Base-by-base conservation (phyloP, 2,113 vertebrate genomes). In the Crotophaga sulcirostris region DNA sequence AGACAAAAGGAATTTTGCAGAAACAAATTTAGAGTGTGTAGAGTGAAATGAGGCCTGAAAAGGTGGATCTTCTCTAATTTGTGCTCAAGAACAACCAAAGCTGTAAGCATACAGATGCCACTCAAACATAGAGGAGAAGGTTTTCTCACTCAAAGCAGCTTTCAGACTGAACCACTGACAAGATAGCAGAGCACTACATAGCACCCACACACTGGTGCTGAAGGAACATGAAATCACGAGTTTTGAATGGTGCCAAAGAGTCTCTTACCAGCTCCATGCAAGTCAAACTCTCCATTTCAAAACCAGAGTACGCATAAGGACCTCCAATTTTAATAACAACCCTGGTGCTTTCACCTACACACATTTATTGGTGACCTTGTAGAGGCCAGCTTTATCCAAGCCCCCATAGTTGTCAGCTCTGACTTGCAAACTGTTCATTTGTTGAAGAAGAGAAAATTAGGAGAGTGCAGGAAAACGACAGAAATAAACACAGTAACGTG, bases 351-450 rank as follows among this genome's bases (percentile, higher is more conserved):
- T 66, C 54, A 56, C 47, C 49, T 18, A 7, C 34, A 44, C 7
- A 12, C 31, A 34, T 20, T 69, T 26, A 47, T 24, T 38, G 18
- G n/a, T 31, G 40, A 11, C 29, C 29, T 13, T 0, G 1, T 0
- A 52, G 51, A 36, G 15, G 6, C 25, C 58, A 47, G 28, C 36
- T 45, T 44, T 26, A 33, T 11, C 52, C 40, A 40, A 76, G 29
- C 36, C 26, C 45, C 38, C 10, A 26, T 15, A 52, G 33, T 16
- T 34, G 13, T 42, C 54, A 87, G 9, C 55, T 38, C 20, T n/a
- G 21, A 45, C 36, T 33, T 62, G 25, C 12, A 62, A 73, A 73
- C 47, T 34, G 28, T 70, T 85, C 12, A 16, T 40, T 66, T 60
- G 54, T 55, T 59, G 38, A 54, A 81, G 31, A 38, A 16, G 12